Conservation (phyloP, 1,140 invertebrate species). For the Rhizoglyphus robini region DNA sequence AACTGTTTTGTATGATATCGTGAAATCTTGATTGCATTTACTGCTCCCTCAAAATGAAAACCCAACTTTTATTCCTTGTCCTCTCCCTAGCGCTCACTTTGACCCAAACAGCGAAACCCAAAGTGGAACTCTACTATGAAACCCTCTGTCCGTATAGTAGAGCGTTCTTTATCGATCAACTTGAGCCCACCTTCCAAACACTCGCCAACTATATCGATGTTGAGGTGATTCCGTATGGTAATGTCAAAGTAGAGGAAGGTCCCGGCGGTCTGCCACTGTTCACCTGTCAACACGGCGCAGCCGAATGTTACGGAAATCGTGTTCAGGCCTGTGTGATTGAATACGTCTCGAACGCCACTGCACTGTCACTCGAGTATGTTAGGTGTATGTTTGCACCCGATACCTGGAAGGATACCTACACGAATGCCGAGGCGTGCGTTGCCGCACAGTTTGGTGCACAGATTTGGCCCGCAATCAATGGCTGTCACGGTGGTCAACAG, state of each 20-base stretch:
- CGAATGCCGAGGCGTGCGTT: not conserved
- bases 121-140: constrained; percentile 38
- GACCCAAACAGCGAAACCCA: constrained; percentile 15
- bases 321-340: constrained; percentile 26
- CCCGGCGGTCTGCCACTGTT: constrained; percentile 20
- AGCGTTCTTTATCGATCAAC: constrained; percentile 61
- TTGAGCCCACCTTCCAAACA: constrained; percentile 46
- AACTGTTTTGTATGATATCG: too few relatives aligned
- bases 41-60: too few relatives aligned
- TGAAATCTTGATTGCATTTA: too few relatives aligned
- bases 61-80: too few relatives aligned
- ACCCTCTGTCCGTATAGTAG: constrained; percentile 78
- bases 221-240: constrained; percentile 65
- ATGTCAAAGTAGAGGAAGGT: constrained; percentile 43
- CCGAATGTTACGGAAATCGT: constrained; percentile 29
- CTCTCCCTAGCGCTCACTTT: too few relatives aligned
- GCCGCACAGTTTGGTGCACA: not conserved
- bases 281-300: constrained; percentile 12
- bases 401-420: constrained; percentile 19
- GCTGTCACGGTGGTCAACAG: not conserved
- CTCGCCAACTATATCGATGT: constrained; percentile 34
- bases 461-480: not conserved
- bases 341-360: not conserved
- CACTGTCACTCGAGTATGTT: not conserved
- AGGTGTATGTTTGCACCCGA: constrained; percentile 13